Evolutionary conservation across 1,140 invertebrate species (phyloP), one percentile per base, ranked within the genome.

Genomic region (Sitophilus oryzae): DNA sequence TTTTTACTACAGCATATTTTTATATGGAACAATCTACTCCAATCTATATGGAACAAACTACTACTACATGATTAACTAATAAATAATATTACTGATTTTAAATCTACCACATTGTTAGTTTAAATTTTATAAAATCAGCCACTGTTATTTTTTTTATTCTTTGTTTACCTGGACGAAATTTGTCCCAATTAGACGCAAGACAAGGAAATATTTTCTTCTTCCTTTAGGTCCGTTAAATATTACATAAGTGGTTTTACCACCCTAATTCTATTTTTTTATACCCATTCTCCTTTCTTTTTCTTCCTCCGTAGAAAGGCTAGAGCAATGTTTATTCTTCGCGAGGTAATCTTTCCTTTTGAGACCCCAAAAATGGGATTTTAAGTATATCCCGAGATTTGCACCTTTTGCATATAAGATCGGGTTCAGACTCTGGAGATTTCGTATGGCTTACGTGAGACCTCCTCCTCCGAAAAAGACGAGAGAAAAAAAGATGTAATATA

Each of bases 371-470:
- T 19, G 18, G 38, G 18, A 14, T 19, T 14, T 41, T 15, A 41
- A 41, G 18, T 41, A 14, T 14, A 19, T 23, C 20, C 2, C 21
- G 42, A 44, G 42, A 44, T 44, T 44, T 44, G 42, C 42, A 44
- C 42, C 42, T 44, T 44, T 44, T 44, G 42, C 16, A 44, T 44
- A 44, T 44, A 10, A 21, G n/a, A 44, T 23, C 20, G 18, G 21
- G 42, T 22, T 9, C 10, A 21, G 5, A 20, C 42, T 44, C 42
- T n/a, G 42, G 42, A 44, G 42, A 23, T 44, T 44, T 44, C 21
- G 10, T 44, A 30, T 30, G 25, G 25, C 5, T 5, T 11, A 11
- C 25, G 25, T n/a, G n/a, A n/a, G n/a, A n/a, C n/a, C n/a, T n/a
- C n/a, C n/a, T n/a, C n/a, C n/a, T n/a, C n/a, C n/a, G n/a, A n/a